These are phyloP conservation scores for Lota lota DNA, from an alignment of 2,113 vertebrate species.

Conservation along the genomic window DNA sequence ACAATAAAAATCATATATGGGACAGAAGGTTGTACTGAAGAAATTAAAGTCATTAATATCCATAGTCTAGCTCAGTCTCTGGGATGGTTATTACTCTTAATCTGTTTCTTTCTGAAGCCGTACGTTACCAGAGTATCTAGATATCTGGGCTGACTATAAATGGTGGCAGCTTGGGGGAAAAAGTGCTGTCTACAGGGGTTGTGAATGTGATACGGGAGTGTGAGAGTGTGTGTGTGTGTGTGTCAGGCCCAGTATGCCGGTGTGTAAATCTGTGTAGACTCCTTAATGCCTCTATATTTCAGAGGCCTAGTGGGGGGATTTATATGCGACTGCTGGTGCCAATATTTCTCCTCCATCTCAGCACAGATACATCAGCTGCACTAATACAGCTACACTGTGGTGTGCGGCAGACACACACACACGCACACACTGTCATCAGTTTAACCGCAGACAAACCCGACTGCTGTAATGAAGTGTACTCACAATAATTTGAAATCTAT, in stretches of 20 bases:
- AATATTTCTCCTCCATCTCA: slow-evolving; percentile 64
- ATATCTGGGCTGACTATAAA: slow-evolving; percentile 19
- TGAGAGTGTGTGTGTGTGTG: slow-evolving; percentile 25
- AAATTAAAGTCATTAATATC: slow-evolving; percentile 13
- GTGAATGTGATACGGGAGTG: slow-evolving; percentile 29
- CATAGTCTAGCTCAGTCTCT: slow-evolving; percentile 4
- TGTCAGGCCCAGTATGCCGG: slow-evolving; percentile 49
- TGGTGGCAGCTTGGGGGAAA: slow-evolving; percentile 23
- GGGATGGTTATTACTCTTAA: slow-evolving; percentile 3
- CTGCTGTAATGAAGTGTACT: too few relatives aligned
- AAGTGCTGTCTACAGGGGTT: slow-evolving; percentile 41
- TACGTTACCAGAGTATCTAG: slow-evolving; percentile 24
- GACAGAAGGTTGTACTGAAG: slow-evolving; percentile 26
- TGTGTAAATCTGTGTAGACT: slow-evolving; percentile 69
- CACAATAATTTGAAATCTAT: too few relatives aligned
- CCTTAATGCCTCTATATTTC: slow-evolving; percentile 72
- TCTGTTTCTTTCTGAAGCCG: slow-evolving; percentile 5
- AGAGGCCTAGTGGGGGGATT: slow-evolving; percentile 65
- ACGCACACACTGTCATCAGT: slow-evolving; percentile 6
- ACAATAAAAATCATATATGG: slow-evolving; percentile 11
- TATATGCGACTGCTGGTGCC: slow-evolving; percentile 65
- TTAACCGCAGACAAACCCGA: too few relatives aligned
- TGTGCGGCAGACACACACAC: slow-evolving; percentile 19
- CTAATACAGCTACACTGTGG: slow-evolving; percentile 61
- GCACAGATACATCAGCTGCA: slow-evolving; percentile 64